phyloP scores from a whole-genome alignment of 2,113 vertebrate species.

The Nothocercus julius region DNA sequence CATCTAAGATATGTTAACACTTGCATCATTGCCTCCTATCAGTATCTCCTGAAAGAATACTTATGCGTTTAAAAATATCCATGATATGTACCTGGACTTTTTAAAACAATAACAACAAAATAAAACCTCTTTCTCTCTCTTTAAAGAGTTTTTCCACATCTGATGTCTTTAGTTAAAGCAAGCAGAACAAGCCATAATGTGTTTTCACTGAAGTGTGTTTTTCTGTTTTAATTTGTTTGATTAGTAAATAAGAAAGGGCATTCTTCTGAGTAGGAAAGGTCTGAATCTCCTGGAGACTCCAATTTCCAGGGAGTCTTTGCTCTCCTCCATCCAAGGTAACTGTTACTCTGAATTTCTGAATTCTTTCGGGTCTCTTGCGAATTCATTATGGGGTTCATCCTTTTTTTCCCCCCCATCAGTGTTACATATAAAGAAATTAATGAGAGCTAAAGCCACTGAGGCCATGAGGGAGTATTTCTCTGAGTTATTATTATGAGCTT shows the following conservation, averaged over 20 bases:
- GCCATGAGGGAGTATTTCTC: not conserved
- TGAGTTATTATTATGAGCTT: not conserved
- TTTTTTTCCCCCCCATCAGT: not conserved
- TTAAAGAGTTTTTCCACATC: not conserved
- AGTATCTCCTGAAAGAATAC: not conserved
- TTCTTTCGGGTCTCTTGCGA: not conserved
- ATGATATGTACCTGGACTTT: not conserved
- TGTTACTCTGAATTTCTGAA: not conserved
- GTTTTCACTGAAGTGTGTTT: not conserved
- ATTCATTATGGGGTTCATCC: not conserved
- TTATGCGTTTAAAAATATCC: not conserved
- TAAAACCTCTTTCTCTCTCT: not conserved
- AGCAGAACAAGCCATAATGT: not conserved
- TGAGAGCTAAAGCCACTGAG: not conserved
- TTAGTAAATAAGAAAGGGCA: not conserved
- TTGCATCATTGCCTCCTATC: not conserved
- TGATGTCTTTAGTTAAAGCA: not conserved
- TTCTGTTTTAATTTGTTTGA: not conserved
- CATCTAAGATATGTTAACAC: not conserved
- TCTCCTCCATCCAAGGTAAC: not conserved
- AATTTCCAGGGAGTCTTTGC: too few species aligned
- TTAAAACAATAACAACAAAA: not conserved
- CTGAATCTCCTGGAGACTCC: not conserved
- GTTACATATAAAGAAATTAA: accelerated
- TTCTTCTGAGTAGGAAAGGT: not conserved